Percentiles rank a stretch among this genome's conserved stretches.
Conservation (phyloP, 2,113 vertebrate species). For the Pangasianodon gigas region DNA sequence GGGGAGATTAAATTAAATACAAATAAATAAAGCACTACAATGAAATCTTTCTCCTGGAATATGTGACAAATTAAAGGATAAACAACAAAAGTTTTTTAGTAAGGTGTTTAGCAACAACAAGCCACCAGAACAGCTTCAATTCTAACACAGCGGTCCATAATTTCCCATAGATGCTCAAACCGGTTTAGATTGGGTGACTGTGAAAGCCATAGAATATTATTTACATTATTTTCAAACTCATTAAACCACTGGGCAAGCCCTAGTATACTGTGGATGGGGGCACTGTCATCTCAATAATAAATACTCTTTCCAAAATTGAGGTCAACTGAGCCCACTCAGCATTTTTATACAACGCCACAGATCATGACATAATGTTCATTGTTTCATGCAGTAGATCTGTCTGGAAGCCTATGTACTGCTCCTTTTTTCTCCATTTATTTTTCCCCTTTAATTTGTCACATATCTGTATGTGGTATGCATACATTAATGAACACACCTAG, state of each 20-base stretch:
- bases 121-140: not conserved
- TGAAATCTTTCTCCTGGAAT: not conserved
- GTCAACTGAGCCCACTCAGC: no score
- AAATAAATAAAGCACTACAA: not conserved
- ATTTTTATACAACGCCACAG: no score
- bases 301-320: no score
- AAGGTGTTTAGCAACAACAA: not conserved
- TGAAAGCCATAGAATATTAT: not conserved
- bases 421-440: not conserved
- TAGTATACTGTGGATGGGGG: no score
- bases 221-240: not conserved
- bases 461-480: not conserved
- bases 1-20: not conserved
- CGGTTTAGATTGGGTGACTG: not conserved
- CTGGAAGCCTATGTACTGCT: no score
- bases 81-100: not conserved
- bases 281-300: no score
- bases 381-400: not conserved
- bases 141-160: not conserved
- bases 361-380: no score
- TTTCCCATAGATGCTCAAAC: not conserved
- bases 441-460: not conserved
- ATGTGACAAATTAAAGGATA: not conserved
- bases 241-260: no score
- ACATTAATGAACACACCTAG: slow-evolving; percentile 64